Conservation (phyloP, 2,888 invertebrate species). For the Hyposoter didymator region DNA sequence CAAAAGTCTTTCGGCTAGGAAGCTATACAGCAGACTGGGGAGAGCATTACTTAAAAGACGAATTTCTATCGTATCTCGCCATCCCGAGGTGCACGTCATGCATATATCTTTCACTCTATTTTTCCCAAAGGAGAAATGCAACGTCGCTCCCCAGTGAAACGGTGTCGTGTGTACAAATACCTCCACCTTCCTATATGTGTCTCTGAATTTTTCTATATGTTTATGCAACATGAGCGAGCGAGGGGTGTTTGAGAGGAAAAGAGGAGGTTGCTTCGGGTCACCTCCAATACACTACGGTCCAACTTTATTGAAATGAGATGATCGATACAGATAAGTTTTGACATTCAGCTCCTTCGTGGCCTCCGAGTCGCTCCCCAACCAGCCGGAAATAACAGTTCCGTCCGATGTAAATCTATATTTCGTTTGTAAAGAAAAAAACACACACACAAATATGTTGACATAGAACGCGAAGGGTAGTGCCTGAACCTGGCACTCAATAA, state of each 20-base stretch:
- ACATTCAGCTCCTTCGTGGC: constrained; percentile 36
- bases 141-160: constrained; percentile 43
- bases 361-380: constrained; percentile 10
- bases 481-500: constrained; percentile 3
- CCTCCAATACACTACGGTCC: constrained; percentile 30
- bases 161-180: constrained; percentile 35
- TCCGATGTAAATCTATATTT: not conserved
- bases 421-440: not conserved
- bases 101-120: constrained; percentile 64
- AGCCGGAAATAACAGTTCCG: not conserved
- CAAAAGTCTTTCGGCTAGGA: constrained; percentile 39
- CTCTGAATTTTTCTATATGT: not conserved
- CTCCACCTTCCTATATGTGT: not conserved
- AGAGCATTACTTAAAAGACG: constrained; percentile 67
- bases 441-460: not conserved
- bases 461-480: not conserved
- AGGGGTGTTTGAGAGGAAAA: constrained; percentile 2
- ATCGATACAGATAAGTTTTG: constrained; percentile 59
- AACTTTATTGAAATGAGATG: constrained; percentile 68
- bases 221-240: not conserved
- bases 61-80: constrained; percentile 65
- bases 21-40: constrained; percentile 23
- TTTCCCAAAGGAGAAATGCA: constrained; percentile 70
- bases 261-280: constrained; percentile 20
- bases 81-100: constrained; percentile 55